Evolutionary conservation across 2,888 invertebrate genomes (phyloP).

Genomic region (Neoaliturus tenellus): DNA sequence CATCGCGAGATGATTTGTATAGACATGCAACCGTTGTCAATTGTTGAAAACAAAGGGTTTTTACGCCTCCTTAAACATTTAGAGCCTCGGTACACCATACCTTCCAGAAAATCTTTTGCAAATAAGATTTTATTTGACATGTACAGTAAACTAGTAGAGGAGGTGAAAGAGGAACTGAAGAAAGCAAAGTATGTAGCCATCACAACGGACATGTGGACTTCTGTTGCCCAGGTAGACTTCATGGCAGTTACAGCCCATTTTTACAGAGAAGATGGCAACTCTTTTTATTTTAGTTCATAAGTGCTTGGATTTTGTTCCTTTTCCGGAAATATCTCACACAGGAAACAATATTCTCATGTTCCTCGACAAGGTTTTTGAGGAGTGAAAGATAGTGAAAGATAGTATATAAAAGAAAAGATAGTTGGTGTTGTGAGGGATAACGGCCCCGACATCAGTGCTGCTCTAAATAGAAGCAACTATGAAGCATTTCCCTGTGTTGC

Average conservation of each 20-base stretch:
- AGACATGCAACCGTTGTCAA: background rate
- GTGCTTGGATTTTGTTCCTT: background rate
- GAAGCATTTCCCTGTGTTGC: constrained; percentile 9
- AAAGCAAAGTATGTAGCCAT: background rate
- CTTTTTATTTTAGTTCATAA: background rate
- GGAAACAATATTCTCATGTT: too few species aligned
- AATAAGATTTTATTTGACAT: background rate
- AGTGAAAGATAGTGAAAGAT: too few species aligned
- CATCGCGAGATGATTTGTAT: constrained; percentile 1
- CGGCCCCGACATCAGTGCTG: constrained; percentile 19
- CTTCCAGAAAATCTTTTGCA: background rate
- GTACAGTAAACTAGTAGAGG: background rate
- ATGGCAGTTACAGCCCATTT: constrained; percentile 17
- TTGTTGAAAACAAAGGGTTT: constrained; percentile 6
- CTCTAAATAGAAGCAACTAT: background rate
- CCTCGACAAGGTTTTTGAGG: too few species aligned
- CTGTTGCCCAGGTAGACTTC: background rate
- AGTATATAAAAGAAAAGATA: too few species aligned
- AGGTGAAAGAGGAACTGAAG: constrained; percentile 4
- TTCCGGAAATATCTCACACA: background rate
- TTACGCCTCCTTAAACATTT: background rate
- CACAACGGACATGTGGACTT: constrained; percentile 16
- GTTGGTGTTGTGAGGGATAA: constrained; percentile 26
- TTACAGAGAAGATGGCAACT: background rate
- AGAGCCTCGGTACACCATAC: constrained; percentile 10